A percentile compares a stretch with the other conserved stretches of the same genome.
Conservation (phyloP, 1,140 invertebrate genomes). For the Trachymyrmex septentrionalis region DNA sequence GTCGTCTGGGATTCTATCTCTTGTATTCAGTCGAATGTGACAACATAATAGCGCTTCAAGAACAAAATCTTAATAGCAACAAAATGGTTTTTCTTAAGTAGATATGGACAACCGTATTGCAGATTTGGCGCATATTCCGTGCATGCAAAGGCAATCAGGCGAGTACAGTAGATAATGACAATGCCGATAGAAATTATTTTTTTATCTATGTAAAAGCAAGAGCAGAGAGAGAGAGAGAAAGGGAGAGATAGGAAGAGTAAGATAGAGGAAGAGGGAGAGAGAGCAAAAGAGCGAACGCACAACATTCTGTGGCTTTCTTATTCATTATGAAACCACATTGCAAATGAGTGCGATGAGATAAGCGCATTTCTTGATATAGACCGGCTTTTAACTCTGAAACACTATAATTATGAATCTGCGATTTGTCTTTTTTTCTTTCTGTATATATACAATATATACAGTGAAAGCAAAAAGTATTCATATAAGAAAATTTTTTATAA, state of each 20-base stretch:
- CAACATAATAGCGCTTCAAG: constrained; percentile 35
- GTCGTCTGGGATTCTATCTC: neutral
- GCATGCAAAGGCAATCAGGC: constrained; percentile 56
- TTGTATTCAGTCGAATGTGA: constrained; percentile 52
- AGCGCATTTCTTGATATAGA: too few relatives aligned
- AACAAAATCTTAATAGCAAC: constrained; percentile 40
- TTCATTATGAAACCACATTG: constrained; percentile 28
- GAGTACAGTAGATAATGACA: constrained; percentile 61
- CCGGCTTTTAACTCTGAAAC: neutral
- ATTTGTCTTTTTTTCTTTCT: neutral
- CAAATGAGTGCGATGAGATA: neutral
- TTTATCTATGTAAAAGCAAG: neutral
- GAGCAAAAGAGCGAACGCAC: too few relatives aligned
- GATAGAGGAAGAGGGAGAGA: neutral
- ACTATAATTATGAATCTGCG: neutral
- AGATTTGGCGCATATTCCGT: constrained; percentile 11
- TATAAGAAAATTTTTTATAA: too few relatives aligned
- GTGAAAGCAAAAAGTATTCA: too few relatives aligned
- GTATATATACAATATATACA: neutral
- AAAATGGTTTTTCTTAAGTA: constrained; percentile 54
- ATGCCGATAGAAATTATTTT: neutral
- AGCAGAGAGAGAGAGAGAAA: neutral
- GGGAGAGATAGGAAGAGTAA: constrained; percentile 6
- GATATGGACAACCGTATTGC: neutral
- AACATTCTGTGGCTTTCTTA: constrained; percentile 13